Conservation (phyloP, 2,888 invertebrate genomes). For the Pollenia amentaria region DNA sequence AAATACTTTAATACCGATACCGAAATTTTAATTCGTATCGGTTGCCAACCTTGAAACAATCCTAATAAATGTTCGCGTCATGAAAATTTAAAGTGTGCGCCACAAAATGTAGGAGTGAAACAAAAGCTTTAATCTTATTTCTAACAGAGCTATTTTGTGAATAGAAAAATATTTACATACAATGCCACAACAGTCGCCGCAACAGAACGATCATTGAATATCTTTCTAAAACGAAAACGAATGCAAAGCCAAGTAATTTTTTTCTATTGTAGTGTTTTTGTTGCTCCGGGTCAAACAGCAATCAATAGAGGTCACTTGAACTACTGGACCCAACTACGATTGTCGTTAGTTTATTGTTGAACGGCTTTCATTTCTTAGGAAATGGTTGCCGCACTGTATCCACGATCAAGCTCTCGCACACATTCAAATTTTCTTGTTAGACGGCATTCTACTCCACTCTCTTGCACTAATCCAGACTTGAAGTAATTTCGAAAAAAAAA, state of each 20-base stretch:
- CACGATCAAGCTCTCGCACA: background rate
- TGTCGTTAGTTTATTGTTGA: conserved; percentile 26
- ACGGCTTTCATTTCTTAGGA: conserved; percentile 39
- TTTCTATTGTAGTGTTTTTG: conserved; percentile 8
- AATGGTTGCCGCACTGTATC: conserved; percentile 13
- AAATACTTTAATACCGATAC: too few relatives aligned
- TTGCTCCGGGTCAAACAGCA: conserved; percentile 81
- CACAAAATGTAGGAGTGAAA: too few relatives aligned
- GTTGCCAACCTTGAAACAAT: too few relatives aligned
- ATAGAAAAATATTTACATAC: too few relatives aligned
- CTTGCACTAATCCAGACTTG: conserved; percentile 25
- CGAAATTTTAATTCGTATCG: too few relatives aligned
- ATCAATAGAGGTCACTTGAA: conserved; percentile 82
- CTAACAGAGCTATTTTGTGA: too few relatives aligned
- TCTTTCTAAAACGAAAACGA: background rate
- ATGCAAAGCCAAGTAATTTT: conserved; percentile 15
- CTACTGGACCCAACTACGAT: conserved; percentile 51
- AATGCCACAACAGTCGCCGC: too few relatives aligned
- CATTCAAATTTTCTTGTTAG: conserved; percentile 27
- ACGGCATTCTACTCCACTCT: conserved; percentile 24
- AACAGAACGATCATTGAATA: conserved; percentile 10
- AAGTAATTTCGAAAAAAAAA: conserved; percentile 1
- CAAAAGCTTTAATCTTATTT: too few relatives aligned
- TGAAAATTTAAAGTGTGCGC: too few relatives aligned
- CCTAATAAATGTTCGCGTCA: too few relatives aligned